Evolutionary conservation across 2,888 invertebrate species (phyloP), one percentile per base, ranked within the genome.

Genomic region (Xestoiulus laeticollis): DNA sequence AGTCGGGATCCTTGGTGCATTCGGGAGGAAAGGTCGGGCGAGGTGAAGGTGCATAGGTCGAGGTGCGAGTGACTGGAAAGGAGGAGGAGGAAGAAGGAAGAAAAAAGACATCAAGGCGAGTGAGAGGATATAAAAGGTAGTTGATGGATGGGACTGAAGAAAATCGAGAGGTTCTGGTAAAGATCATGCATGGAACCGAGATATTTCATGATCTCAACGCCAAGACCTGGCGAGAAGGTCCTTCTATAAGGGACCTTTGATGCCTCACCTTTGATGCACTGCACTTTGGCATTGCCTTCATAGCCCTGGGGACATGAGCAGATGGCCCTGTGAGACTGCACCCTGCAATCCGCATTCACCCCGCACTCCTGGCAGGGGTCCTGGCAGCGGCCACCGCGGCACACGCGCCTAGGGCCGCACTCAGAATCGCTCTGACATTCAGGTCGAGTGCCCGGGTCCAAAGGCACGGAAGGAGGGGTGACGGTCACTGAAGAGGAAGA

Each of bases 291-390:
- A 87, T 89, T 88, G 87, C 89, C 89, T 89, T 95, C 95, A 91
- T 94, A 96, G 26, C 97, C 96, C 91, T 96, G 96, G 0, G 96
- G 96, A 91, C 98, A 98, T 88, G 96, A 94, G 91, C 98, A 98
- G 4, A 97, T 94, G 84, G 96, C 95, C 83, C 96, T 94, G 92
- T 97, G 97, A 89, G 96, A 96, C 87, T 95, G 94, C 4, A 97
- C 96, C 90, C 94, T 94, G 90, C 97, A 97, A 87, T 94, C 94
- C 26, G 97, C 96, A 91, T 97, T 97, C 85, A 95, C 94, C 85
- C 97, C 97, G 91, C 97, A 97, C 87, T 95, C 94, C 1, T 87
- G 87, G 91, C 97, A 97, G 12, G 97, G 97, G 94, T 95, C 96
- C 16, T 95, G 93, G 91, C 97, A 97, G 91, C 96, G 94, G 89